Evolutionary conservation across 2,888 invertebrate species (phyloP), one percentile per base, ranked within the genome.

Genomic region (Limnephilus lunatus): DNA sequence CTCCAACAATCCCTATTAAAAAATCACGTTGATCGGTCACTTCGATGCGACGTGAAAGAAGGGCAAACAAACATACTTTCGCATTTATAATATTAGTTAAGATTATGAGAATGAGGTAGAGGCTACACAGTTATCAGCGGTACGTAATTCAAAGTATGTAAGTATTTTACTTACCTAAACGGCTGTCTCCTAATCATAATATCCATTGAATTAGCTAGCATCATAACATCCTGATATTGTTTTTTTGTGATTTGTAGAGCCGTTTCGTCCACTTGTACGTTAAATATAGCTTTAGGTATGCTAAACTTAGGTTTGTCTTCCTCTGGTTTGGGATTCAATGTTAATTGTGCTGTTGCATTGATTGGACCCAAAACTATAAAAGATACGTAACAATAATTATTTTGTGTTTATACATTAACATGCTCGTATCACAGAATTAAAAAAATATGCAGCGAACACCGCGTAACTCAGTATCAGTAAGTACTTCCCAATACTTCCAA

Each of bases 291-390:
- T 96, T 99, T 99, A 4, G 99, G 99, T 94, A 98, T 97, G 68
- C 97, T 97, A 95, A 98, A 99, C 94, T 98, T 97, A 14, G 97
- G 97, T 0, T 96, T 96, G 94, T 98, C 98, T 5, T 96, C 96
- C 95, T 99, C 99, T 0, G 99, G 99, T 95, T 99, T 99, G 30
- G 98, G 98, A 95, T 99, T 99, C 90, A 99, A 95, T 95, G 98
- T 97, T 89, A 99, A 95, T 95, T 98, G 98, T 3, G 99, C 98
- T 91, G 97, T 97, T 11, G 99, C 98, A 92, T 98, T 98, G 94
- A 99, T 99, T 92, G 99, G 99, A 32, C 99, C 98, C 95, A 99
- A 95, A 94, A 99, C 98, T 97, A 95, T 94, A 96, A 95, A 93
- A 95, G 95, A 31, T 32, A 44, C 12, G 35, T 39, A 39, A 39